phyloP scores from a whole-genome alignment of 2,888 invertebrate species.

The Callimorpha dominula region DNA sequence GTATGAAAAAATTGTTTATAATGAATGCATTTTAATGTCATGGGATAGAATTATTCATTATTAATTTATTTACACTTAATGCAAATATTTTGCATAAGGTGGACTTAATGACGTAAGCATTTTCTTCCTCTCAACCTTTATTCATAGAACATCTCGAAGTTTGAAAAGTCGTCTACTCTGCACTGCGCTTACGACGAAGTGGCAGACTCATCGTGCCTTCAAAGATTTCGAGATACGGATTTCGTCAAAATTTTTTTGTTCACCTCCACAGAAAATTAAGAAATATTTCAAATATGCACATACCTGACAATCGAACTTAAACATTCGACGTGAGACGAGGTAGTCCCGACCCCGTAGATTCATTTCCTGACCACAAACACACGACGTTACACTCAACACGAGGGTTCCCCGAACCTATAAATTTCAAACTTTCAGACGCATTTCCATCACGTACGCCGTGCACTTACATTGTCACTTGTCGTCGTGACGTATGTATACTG shows the following conservation, averaged over 20 bases:
- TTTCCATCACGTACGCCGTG: background rate
- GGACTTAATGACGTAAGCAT: background rate
- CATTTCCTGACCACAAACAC: slow-evolving; percentile 2
- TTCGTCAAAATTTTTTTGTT: background rate
- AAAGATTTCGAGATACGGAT: background rate
- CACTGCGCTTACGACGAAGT: background rate
- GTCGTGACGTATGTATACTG: background rate
- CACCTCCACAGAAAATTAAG: no score
- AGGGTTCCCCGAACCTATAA: background rate
- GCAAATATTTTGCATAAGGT: no score
- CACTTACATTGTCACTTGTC: background rate
- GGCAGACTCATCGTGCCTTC: background rate
- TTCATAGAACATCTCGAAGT: background rate
- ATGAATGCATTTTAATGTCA: no score
- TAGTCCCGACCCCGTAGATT: background rate
- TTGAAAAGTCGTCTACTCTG: no score
- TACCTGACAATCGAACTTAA: background rate
- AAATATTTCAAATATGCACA: background rate
- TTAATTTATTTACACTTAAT: no score
- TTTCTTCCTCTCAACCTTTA: background rate
- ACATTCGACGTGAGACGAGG: background rate
- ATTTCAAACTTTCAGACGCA: background rate
- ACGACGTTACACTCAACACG: background rate
- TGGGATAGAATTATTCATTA: no score
- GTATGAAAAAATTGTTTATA: no score